Conservation (phyloP, 1,140 invertebrate genomes). For the Trichoplusia ni region DNA sequence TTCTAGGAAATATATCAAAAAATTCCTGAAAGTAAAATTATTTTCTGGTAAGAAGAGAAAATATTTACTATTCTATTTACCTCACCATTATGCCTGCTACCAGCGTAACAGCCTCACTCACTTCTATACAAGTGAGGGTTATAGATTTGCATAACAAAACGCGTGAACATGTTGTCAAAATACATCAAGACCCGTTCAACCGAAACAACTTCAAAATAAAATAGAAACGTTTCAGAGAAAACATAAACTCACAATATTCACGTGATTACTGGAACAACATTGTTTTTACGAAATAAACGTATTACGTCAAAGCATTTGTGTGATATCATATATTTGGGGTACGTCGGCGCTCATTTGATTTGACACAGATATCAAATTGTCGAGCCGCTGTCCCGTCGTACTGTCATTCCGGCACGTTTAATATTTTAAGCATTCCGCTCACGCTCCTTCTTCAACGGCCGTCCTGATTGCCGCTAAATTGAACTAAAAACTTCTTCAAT, state of each 20-base stretch:
- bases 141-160: too few species aligned
- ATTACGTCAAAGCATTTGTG: constrained; percentile 13
- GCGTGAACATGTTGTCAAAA: too few species aligned
- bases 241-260: not conserved
- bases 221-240: not conserved
- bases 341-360: constrained; percentile 28
- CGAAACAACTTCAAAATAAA: not conserved
- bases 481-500: constrained; percentile 80
- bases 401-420: constrained; percentile 72
- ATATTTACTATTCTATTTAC: too few species aligned
- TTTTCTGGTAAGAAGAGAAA: too few species aligned
- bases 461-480: constrained; percentile 79
- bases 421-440: constrained; percentile 76
- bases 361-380: constrained; percentile 58
- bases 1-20: too few species aligned
- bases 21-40: too few species aligned
- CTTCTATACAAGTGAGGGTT: too few species aligned
- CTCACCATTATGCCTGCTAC: too few species aligned
- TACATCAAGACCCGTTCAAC: too few species aligned
- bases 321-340: constrained; percentile 22
- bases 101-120: too few species aligned
- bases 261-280: constrained; percentile 14
- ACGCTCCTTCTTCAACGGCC: constrained; percentile 74
- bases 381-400: constrained; percentile 55
- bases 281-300: constrained; percentile 26